phyloP scores from a whole-genome alignment of 30 jellyfish, hydroid and myxozoan genomes.

The Aurelia aurita complex sp. Pacific region DNA sequence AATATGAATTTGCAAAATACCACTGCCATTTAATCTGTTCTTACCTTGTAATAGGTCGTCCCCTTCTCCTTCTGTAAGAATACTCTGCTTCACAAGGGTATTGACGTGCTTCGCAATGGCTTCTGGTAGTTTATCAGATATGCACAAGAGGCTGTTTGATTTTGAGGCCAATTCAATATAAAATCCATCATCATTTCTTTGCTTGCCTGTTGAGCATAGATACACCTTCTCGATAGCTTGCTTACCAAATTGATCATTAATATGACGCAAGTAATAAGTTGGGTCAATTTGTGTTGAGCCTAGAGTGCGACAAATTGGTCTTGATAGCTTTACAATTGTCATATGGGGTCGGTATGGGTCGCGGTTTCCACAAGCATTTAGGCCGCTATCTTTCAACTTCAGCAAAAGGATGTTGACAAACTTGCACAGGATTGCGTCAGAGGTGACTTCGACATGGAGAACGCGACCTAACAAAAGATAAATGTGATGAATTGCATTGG shows the following conservation, averaged over 20 bases:
- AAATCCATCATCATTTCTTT: constrained; percentile 82
- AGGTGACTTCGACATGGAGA: constrained; percentile 70
- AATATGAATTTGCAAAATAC: no score
- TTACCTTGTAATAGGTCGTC: constrained; percentile 57
- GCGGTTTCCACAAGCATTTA: constrained; percentile 77
- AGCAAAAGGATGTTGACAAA: constrained; percentile 65
- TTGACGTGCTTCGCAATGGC: constrained; percentile 48
- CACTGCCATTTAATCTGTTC: not conserved
- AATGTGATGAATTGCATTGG: no score
- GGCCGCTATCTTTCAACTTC: constrained; percentile 87
- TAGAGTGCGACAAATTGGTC: constrained; percentile 75
- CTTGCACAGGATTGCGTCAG: constrained; percentile 53
- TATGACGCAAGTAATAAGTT: constrained; percentile 38
- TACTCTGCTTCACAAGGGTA: constrained; percentile 35
- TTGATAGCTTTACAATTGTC: constrained; percentile 79
- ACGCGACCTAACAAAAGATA: constrained; percentile 51
- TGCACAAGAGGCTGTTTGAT: constrained; percentile 46
- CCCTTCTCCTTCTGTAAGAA: constrained; percentile 66
- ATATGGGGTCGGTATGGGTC: constrained; percentile 87
- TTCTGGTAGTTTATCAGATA: constrained; percentile 66
- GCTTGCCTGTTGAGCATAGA: constrained; percentile 88
- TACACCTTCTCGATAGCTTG: constrained; percentile 57
- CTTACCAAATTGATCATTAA: constrained; percentile 70
- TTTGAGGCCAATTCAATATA: constrained; percentile 65
- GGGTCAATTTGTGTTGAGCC: constrained; percentile 53